phyloP scores from a whole-genome alignment of 2,888 invertebrate species.

The Catocala sponsa region DNA sequence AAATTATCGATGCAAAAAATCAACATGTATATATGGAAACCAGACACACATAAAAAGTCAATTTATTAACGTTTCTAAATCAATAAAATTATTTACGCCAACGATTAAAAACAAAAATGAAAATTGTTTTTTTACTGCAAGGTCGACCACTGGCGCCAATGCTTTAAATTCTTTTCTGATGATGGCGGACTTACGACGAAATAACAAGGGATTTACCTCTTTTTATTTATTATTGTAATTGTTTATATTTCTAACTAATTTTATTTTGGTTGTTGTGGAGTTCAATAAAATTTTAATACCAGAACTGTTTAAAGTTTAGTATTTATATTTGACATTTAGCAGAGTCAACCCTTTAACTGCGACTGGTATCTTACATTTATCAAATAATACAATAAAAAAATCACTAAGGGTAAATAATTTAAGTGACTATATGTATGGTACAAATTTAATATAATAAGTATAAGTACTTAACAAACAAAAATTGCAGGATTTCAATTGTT shows the following conservation, averaged over 20 bases:
- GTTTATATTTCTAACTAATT: not conserved
- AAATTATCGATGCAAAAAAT: conserved; percentile 37
- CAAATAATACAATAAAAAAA: too few relatives aligned
- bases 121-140: conserved; percentile 58
- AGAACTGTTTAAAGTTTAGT: not conserved
- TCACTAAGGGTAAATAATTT: too few relatives aligned
- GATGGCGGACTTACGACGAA: conserved; percentile 50
- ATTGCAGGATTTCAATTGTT: too few relatives aligned
- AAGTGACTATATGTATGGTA: too few relatives aligned
- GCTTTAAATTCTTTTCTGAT: conserved; percentile 61
- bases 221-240: conserved; percentile 32
- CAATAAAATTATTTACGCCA: conserved; percentile 59
- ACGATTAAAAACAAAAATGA: conserved; percentile 55
- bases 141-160: conserved; percentile 69
- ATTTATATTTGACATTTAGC: conserved; percentile 26
- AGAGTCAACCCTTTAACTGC: conserved; percentile 22
- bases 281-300: conserved; percentile 30
- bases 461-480: too few relatives aligned
- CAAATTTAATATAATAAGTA: too few relatives aligned
- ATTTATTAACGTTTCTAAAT: conserved; percentile 59
- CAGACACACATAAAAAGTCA: conserved; percentile 53
- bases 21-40: conserved; percentile 18
- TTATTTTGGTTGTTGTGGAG: conserved; percentile 26
- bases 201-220: conserved; percentile 46
- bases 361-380: not conserved